These are phyloP conservation scores for Priocnemis perturbator DNA, from an alignment of 2,888 invertebrate species.

Conservation along the genomic window DNA sequence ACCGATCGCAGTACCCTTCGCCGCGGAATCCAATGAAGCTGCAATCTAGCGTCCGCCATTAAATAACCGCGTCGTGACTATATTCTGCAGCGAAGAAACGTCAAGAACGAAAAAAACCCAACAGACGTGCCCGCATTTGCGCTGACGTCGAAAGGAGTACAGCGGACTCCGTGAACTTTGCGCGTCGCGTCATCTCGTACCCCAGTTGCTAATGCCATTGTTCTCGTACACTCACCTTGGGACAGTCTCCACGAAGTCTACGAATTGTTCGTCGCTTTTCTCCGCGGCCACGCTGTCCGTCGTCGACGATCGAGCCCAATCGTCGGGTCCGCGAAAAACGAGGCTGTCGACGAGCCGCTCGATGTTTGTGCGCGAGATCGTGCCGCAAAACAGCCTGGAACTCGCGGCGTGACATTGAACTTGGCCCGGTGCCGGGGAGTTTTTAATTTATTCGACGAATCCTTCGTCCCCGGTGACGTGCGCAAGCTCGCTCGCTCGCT, in stretches of 20 bases:
- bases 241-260: no score
- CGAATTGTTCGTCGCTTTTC: not conserved
- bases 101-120: no score
- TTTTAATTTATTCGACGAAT: slow-evolving; percentile 2
- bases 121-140: no score
- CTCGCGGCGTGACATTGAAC: slow-evolving; percentile 58
- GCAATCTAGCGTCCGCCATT: no score
- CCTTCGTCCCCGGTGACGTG: not conserved
- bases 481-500: no score
- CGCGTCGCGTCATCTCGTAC: not conserved
- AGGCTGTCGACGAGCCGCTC: no score
- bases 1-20: no score
- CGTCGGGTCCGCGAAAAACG: no score
- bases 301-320: not conserved
- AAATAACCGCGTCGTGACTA: no score
- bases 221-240: not conserved
- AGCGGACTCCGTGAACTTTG: not conserved
- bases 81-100: no score
- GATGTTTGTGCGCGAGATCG: not conserved
- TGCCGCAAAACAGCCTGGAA: not conserved
- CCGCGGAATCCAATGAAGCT: no score
- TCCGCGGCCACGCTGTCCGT: not conserved
- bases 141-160: no score
- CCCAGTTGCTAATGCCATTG: slow-evolving; percentile 1
- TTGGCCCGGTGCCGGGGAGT: slow-evolving; percentile 60